These are phyloP conservation scores for Bothrops jararaca DNA, from an alignment of 2,113 vertebrate genomes.

Conservation along the genomic window DNA sequence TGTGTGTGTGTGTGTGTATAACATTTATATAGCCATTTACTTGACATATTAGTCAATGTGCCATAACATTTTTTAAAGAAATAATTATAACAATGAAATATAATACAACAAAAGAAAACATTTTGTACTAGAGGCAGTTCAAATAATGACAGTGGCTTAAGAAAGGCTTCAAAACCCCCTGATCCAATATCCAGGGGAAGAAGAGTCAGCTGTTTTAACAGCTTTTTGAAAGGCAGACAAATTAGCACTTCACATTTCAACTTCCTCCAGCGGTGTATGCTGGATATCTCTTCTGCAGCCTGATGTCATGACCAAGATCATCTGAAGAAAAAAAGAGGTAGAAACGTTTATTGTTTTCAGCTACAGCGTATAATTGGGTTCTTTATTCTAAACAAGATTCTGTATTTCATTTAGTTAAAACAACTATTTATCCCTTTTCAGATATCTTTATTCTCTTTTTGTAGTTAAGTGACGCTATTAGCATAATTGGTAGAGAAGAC, in stretches of 20 bases:
- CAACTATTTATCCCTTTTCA: neutral
- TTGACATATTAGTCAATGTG: neutral
- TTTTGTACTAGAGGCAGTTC: neutral
- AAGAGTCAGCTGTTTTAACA: neutral
- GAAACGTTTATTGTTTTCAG: neutral
- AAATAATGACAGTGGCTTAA: neutral
- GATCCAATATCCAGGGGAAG: neutral
- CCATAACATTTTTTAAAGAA: neutral
- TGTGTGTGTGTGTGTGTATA: too few species aligned
- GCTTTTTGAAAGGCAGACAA: neutral
- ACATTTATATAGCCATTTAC: neutral
- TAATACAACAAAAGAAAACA: neutral
- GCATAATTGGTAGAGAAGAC: conserved; percentile 96
- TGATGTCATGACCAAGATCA: neutral
- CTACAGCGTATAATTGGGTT: neutral
- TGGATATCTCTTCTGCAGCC: neutral
- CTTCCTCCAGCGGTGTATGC: neutral
- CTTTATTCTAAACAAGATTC: neutral
- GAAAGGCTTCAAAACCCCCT: neutral
- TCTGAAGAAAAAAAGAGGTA: neutral
- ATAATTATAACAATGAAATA: neutral
- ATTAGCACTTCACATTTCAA: neutral
- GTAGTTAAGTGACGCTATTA: conserved; percentile 97
- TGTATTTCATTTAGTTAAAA: neutral
- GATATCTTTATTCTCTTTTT: neutral